Evolutionary conservation across 2,888 invertebrate genomes (phyloP).

Genomic region (Eugnorisma glareosa): DNA sequence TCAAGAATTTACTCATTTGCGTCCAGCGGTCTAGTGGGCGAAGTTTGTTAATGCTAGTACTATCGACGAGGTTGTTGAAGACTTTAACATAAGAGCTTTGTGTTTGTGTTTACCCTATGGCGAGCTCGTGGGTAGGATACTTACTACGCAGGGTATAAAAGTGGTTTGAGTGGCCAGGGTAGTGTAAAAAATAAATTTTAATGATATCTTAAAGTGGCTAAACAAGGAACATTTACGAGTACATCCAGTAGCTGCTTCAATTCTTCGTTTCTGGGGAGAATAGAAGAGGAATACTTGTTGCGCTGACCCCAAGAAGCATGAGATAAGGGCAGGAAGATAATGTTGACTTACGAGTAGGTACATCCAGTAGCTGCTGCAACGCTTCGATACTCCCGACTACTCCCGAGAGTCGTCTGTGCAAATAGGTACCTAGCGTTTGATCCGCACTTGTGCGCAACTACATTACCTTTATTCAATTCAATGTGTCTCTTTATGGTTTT

Average conservation of each 20-base stretch:
- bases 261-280: too few species aligned
- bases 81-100: constrained; percentile 1
- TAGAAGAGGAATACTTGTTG: too few species aligned
- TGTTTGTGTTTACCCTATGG: constrained; percentile 2
- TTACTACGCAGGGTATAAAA: background rate
- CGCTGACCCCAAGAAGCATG: too few species aligned
- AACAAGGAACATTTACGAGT: background rate
- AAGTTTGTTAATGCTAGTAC: constrained; percentile 31
- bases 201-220: background rate
- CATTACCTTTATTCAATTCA: background rate
- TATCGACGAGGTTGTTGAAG: constrained; percentile 18
- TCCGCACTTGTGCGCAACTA: background rate
- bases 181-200: background rate
- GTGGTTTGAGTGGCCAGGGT: background rate
- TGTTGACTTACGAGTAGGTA: background rate
- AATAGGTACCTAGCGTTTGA: background rate
- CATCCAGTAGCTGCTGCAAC: background rate
- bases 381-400: background rate
- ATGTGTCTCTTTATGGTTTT: background rate
- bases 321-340: too few species aligned
- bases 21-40: constrained; percentile 19
- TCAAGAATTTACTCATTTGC: constrained; percentile 43
- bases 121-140: background rate
- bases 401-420: background rate
- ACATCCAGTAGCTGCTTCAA: background rate